Percentiles rank a stretch among this genome's conserved stretches.
These are phyloP conservation scores for Hassar affinis DNA, from an alignment of 2,113 vertebrate species.

Conservation along the genomic window DNA sequence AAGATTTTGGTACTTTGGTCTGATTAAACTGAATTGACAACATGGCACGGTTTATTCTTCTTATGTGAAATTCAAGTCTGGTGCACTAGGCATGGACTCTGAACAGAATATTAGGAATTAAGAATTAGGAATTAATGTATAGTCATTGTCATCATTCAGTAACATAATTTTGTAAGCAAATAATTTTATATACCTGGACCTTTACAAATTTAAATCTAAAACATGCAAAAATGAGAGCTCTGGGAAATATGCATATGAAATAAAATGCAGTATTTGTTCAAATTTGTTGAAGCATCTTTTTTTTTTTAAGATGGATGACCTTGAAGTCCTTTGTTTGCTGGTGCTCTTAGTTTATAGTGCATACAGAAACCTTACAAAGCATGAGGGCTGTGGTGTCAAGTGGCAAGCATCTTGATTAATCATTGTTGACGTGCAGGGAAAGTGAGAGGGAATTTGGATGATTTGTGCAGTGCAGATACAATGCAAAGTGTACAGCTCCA, in stretches of 20 bases:
- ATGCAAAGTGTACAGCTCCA: slow-evolving; percentile 74
- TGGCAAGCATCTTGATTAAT: slow-evolving; percentile 54
- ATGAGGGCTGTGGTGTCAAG: slow-evolving; percentile 41
- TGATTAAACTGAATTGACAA: too few relatives aligned
- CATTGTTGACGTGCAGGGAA: slow-evolving; percentile 70
- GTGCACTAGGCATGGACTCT: too few relatives aligned
- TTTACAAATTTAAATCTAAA: too few relatives aligned
- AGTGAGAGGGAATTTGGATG: slow-evolving; percentile 82
- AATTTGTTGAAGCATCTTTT: background rate
- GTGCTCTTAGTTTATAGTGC: slow-evolving; percentile 64
- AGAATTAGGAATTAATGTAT: too few relatives aligned
- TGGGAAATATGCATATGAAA: background rate
- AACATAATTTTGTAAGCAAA: too few relatives aligned
- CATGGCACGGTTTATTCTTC: too few relatives aligned
- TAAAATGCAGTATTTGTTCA: background rate
- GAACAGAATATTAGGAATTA: too few relatives aligned
- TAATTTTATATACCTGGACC: too few relatives aligned
- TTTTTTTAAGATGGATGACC: slow-evolving; percentile 44
- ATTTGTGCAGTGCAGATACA: slow-evolving; percentile 81
- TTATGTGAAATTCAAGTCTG: too few relatives aligned
- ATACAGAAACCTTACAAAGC: slow-evolving; percentile 58
- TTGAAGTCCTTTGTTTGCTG: slow-evolving; percentile 57
- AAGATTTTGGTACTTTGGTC: too few relatives aligned
- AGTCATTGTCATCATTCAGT: too few relatives aligned
- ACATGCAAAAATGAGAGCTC: background rate